Base-by-base conservation (phyloP, 2,797 vertebrate genomes). In the Eidolon dupreanum region DNA sequence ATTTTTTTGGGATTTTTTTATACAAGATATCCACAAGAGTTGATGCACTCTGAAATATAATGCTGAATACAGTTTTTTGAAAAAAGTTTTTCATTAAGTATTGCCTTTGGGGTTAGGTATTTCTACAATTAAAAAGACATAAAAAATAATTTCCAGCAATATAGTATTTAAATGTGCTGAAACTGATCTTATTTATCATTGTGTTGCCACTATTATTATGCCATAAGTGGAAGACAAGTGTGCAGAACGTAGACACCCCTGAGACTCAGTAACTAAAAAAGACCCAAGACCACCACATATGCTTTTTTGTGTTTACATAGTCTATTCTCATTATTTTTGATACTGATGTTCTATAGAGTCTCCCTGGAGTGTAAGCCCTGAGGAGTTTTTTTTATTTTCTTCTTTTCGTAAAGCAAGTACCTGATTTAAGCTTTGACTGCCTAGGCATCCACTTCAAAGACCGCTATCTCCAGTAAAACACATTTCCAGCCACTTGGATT, bases 101-200 rank as follows among this genome's bases (percentile, higher is more conserved):
- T 83, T 74, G 24, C 4, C 7, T 28, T 0, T 1, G 2, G 11
- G 5, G 3, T 19, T 1, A 28, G 6, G 1, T 1, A 89, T 63
- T 90, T 75, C 31, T 31, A 77, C 2, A 68, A 11, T 82, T 63
- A 53, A 93, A 49, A 61, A 28, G 8, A 53, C 10, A 78, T 16
- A 49, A 19, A 15, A 46, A 85, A 75, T 6, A 51, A 36, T 74
- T 63, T 24, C 19, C 16, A 73, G 7, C 2, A 22, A 24, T 43
- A 17, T 2, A 55, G 12, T 22, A 49, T 61, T 2, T 65, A 70
- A 74, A 53, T 61, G 73, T 41, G 1, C 24, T 57, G 28, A 91
- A 59, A 79, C 16, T 49, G 28, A 96, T 66, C 1, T 75, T 57
- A 49, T 0, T 38, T 51, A 19, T 68, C 10, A 43, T 9, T 65